Evolutionary conservation across 1,140 invertebrate species (phyloP).

Genomic region (Drosophila littoralis): DNA sequence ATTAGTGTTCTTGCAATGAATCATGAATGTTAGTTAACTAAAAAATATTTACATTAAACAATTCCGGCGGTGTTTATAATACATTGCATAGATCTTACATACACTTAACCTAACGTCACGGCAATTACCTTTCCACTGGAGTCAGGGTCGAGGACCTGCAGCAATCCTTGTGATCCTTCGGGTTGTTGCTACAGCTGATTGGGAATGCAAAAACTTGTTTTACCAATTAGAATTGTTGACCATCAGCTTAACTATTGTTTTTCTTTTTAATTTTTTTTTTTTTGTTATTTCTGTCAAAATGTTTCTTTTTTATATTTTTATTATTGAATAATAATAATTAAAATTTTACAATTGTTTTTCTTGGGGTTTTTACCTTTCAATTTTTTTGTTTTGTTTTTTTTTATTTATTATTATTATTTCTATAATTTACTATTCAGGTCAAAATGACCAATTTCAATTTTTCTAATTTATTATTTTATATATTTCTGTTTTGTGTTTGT

Average conservation of each 20-base stretch:
- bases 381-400: conserved; percentile 26
- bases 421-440: conserved; percentile 81
- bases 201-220: background rate
- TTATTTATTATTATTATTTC: conserved; percentile 50
- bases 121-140: conserved; percentile 35
- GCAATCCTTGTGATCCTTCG: background rate
- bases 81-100: conserved; percentile 28
- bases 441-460: conserved; percentile 82
- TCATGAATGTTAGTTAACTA: conserved; percentile 19
- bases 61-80: conserved; percentile 25
- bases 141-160: background rate
- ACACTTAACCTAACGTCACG: background rate
- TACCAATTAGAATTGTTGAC: conserved; percentile 22
- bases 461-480: conserved; percentile 66
- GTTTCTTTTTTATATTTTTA: conserved; percentile 77
- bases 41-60: conserved; percentile 37
- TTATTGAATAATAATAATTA: conserved; percentile 84
- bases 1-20: conserved; percentile 6
- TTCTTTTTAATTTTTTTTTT: conserved; percentile 8
- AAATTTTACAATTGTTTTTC: conserved; percentile 82
- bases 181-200: background rate
- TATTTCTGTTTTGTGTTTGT: conserved; percentile 31
- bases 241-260: background rate
- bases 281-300: conserved; percentile 72
- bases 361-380: conserved; percentile 44